Percentiles rank a stretch among this genome's conserved stretches.
phyloP scores from a whole-genome alignment of 2,113 vertebrate genomes.

The Nestor notabilis region DNA sequence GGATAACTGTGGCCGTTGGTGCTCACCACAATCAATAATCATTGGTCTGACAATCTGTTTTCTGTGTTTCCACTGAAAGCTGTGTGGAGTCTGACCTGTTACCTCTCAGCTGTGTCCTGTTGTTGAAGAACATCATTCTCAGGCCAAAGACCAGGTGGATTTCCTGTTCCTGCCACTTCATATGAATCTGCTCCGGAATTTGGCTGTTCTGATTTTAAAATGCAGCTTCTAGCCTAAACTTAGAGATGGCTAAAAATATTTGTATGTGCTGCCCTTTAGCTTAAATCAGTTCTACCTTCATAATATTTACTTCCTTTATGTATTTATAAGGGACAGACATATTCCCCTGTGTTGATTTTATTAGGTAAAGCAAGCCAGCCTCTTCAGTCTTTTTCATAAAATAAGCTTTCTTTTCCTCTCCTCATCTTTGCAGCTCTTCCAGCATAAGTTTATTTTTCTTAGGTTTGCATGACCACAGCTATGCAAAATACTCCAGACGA shows the following conservation, averaged over 20 bases:
- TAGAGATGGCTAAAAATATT: constrained; percentile 50
- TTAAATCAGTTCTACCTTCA: constrained; percentile 40
- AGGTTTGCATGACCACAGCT: neutral
- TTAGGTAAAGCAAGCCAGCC: constrained; percentile 42
- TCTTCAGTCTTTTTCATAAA: constrained; percentile 42
- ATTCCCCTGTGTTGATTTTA: constrained; percentile 34
- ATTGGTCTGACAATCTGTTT: neutral
- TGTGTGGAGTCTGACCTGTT: neutral
- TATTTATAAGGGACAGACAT: constrained; percentile 55
- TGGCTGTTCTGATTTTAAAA: constrained; percentile 29
- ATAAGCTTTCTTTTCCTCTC: neutral
- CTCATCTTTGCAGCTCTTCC: constrained; percentile 4
- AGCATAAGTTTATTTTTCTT: constrained; percentile 35
- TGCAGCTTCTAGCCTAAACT: constrained; percentile 39
- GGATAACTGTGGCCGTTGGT: neutral
- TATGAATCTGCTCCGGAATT: constrained; percentile 9
- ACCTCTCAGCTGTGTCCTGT: neutral
- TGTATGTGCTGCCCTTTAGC: constrained; percentile 57
- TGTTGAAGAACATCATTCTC: neutral
- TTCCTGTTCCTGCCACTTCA: constrained; percentile 1
- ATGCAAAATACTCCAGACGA: neutral
- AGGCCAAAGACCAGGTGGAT: neutral
- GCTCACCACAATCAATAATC: accelerated
- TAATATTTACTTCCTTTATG: constrained; percentile 61
- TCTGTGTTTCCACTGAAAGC: accelerated